Conservation (phyloP, 2,797 vertebrate species). For the Lepus townsendii region DNA sequence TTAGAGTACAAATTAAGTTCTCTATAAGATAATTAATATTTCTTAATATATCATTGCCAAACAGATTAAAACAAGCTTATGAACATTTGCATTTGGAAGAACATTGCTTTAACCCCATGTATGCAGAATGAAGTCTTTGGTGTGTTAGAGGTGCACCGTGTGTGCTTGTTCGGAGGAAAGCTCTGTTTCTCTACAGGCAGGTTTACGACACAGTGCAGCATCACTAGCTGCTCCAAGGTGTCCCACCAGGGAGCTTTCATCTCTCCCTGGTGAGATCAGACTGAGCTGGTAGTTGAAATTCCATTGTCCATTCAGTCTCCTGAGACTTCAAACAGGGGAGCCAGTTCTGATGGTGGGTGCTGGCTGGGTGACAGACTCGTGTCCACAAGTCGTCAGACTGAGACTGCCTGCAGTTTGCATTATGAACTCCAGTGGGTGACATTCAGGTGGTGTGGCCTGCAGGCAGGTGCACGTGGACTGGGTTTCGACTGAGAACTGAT, state of each 20-base stretch:
- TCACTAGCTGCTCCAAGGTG: conserved; percentile 35
- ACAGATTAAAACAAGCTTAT: not conserved
- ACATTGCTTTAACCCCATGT: not conserved
- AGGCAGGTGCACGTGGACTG: not conserved
- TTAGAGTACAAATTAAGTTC: conserved; percentile 49
- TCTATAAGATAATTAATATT: conserved; percentile 38
- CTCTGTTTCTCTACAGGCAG: not conserved
- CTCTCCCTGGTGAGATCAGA: conserved; percentile 40
- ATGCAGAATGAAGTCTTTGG: not conserved
- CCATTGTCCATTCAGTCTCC: conserved; percentile 48
- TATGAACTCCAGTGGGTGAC: not conserved
- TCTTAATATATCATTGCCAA: conserved; percentile 2
- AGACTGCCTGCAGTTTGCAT: not conserved
- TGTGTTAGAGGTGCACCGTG: not conserved
- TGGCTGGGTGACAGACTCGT: conserved; percentile 57
- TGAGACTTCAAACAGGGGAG: conserved; percentile 58
- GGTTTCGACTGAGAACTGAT: conserved; percentile 48
- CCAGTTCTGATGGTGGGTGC: conserved; percentile 53
- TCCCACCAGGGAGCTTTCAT: conserved; percentile 2
- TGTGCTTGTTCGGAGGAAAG: not conserved
- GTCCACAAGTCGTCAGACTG: conserved; percentile 16
- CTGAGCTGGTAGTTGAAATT: conserved; percentile 58
- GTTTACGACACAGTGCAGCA: conserved; percentile 26
- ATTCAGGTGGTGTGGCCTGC: conserved; percentile 6
- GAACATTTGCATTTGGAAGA: conserved; percentile 53